Base-by-base conservation (phyloP, 2,888 invertebrate genomes). In the Falcaria lacertinaria region DNA sequence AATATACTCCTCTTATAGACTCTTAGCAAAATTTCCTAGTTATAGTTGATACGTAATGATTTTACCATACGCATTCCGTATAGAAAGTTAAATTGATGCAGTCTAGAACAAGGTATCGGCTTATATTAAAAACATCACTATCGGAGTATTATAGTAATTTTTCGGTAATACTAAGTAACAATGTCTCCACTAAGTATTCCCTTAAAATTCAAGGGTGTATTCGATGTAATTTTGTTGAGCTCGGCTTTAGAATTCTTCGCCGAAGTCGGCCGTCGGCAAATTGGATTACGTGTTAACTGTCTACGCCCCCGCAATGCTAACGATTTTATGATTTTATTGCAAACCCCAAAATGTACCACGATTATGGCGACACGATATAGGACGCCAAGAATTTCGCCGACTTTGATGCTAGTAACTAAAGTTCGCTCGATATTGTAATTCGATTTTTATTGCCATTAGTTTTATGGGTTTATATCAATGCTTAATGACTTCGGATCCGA, bases 201-300 rank as follows among this genome's bases (percentile, higher is more conserved):
- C n/a, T n/a, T n/a, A 17, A 46, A 40, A 48, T 59, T 54, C 52
- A 57, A 63, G 64, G 65, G 65, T 61, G 64, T 65, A 53, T 48
- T 57, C 59, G 52, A 58, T 55, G 65, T 82, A 81, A 87, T 84
- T 81, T 80, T 55, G 69, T 74, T 62, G 69, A 69, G 69, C 72
- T 63, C 63, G 66, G 60, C 60, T 80, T 84, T 80, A 82, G 64
- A 79, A 86, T 84, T 83, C 81, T 80, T 72, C 64, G 69, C 45
- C 64, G 65, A 64, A 62, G 74, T 67, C 73, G 70, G 60, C 60
- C 69, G 62, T 54, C 70, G n/a, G 56, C 67, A 86, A 87, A 88
- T 88, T 87, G 85, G 88, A 88, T 88, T 88, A 88, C 79, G 74
- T 71, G 80, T 68, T 75, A 80, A 81, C 74, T 73, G 76, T 68